Evolutionary conservation across 1,140 invertebrate genomes (phyloP).

Genomic region (Vanessa atalanta): DNA sequence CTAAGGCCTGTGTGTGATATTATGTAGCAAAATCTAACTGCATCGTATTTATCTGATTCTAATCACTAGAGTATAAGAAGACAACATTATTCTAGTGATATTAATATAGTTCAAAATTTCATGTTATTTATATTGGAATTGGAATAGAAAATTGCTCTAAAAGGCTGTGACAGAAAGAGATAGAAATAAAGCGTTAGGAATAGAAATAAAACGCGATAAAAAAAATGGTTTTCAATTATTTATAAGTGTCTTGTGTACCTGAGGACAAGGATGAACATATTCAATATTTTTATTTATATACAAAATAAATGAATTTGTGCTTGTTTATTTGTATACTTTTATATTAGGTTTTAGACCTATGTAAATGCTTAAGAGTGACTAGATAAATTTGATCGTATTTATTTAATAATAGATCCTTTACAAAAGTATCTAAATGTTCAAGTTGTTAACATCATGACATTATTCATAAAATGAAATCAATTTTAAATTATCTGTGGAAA

Average conservation of each 20-base stretch:
- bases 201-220: background rate
- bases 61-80: background rate
- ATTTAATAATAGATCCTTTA: background rate
- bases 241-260: conserved; percentile 36
- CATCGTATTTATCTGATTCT: conserved; percentile 7
- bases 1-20: background rate
- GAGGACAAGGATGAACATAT: conserved; percentile 25
- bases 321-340: background rate
- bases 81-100: background rate
- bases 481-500: conserved; percentile 2
- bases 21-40: background rate
- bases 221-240: conserved; percentile 2
- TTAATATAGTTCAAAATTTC: background rate
- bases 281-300: conserved; percentile 26
- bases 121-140: background rate
- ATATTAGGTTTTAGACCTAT: conserved; percentile 6
- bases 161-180: conserved; percentile 31
- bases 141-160: conserved; percentile 25
- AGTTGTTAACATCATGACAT: background rate
- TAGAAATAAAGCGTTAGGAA: background rate
- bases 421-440: background rate
- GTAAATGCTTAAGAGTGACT: conserved; percentile 8
- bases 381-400: conserved; percentile 4
- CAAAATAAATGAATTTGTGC: background rate
- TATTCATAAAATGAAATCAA: conserved; percentile 5